These are phyloP conservation scores for Ptilorrhoa leucosticta DNA, from an alignment of 2,113 vertebrate genomes.

Conservation along the genomic window DNA sequence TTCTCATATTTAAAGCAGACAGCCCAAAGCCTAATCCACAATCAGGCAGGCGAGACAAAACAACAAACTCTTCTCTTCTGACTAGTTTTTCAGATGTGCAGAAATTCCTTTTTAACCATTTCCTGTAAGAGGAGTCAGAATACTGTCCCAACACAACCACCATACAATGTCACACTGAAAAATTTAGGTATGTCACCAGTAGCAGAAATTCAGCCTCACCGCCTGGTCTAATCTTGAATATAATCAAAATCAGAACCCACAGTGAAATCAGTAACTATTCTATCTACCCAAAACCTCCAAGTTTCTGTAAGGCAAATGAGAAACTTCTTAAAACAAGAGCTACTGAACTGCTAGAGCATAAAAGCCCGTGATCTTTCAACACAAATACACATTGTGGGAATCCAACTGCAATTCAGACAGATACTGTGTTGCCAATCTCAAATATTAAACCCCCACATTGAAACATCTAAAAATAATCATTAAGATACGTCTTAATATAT, in stretches of 20 bases:
- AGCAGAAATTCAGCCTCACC: neutral
- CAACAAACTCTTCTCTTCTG: neutral
- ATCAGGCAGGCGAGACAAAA: constrained; percentile 9
- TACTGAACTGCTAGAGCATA: neutral
- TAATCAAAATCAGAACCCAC: neutral
- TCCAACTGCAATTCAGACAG: neutral
- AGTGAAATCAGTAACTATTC: neutral
- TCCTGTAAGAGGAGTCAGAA: neutral
- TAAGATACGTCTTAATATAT: neutral
- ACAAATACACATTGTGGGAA: neutral
- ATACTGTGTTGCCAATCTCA: neutral
- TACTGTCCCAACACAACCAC: neutral
- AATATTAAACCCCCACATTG: neutral
- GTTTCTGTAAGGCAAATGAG: neutral
- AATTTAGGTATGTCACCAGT: neutral
- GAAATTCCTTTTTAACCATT: constrained; percentile 24
- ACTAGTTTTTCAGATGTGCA: constrained; percentile 34
- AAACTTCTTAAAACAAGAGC: neutral
- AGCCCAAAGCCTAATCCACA: neutral
- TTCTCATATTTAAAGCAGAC: neutral
- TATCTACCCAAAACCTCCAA: neutral
- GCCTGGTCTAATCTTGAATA: neutral
- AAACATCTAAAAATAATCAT: neutral
- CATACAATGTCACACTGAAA: neutral
- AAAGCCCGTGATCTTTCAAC: neutral